Evolutionary conservation across 2,797 vertebrate species (phyloP).

Genomic region (Thunnus albacares): DNA sequence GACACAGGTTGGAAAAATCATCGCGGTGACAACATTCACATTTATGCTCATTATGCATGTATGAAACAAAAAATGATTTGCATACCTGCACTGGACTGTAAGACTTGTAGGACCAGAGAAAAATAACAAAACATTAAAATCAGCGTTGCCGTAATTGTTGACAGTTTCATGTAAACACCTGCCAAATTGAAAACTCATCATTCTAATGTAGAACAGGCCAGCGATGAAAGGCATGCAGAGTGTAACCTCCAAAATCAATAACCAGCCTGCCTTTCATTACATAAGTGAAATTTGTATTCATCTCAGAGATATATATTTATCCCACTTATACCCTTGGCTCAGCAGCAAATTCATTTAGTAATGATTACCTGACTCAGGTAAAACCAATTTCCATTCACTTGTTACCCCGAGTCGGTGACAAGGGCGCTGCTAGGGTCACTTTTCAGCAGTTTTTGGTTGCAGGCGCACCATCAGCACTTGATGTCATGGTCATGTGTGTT

Average conservation of each 20-base stretch:
- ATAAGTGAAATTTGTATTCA: conserved; percentile 91
- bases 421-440: conserved; percentile 90
- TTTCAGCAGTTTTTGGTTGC: conserved; percentile 88
- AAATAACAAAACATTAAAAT: conserved; percentile 67
- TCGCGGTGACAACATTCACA: conserved; percentile 52
- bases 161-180: conserved; percentile 78
- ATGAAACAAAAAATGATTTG: conserved; percentile 64
- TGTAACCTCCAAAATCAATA: conserved; percentile 85
- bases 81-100: conserved; percentile 59
- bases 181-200: conserved; percentile 84
- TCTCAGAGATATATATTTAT: conserved; percentile 87
- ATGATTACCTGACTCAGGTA: conserved; percentile 95
- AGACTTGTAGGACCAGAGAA: conserved; percentile 56
- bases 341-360: conserved; percentile 92
- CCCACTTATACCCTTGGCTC: conserved; percentile 83
- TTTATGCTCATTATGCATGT: conserved; percentile 73
- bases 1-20: conserved; percentile 52
- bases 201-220: conserved; percentile 80
- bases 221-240: conserved; percentile 76
- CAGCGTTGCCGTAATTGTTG: conserved; percentile 64
- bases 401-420: conserved; percentile 88
- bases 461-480: conserved; percentile 88
- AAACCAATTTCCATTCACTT: conserved; percentile 92
- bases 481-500: conserved; percentile 72
- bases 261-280: conserved; percentile 81